Base-by-base conservation (phyloP, 2,888 invertebrate species). In the Lymantria dispar region DNA sequence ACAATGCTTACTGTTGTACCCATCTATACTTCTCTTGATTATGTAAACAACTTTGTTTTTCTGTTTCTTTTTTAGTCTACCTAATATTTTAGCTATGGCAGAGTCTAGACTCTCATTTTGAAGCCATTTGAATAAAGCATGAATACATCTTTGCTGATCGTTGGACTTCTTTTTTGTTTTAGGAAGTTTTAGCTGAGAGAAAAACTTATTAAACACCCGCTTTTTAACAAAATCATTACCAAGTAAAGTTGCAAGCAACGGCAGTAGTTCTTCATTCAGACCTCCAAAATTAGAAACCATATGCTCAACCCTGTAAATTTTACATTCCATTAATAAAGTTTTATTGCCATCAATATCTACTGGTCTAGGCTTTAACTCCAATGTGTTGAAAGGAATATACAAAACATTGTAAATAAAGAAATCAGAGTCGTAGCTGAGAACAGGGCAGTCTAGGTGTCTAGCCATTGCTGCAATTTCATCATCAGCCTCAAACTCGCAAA, bases 381-480 rank as follows among this genome's bases (percentile, higher is more conserved):
- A 73, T 22, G 94, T 94, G 31, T 93, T 91, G 60, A 96, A 94
- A 0, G 97, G 96, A 60, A 99, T 95, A 65, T 97, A 98, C 1
- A 92, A 83, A 0, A 97, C 94, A 83, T 96, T 95, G 81, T 95
- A 97, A 59, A 99, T 95, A 72, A 95, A 98, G 85, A 98, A 99
- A 85, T 99, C 99, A 0, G 98, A 98, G 83, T 99, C 99, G 65
- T 95, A 96, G 72, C 98, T 98, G 3, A 99, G 79, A 1, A 99
- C 95, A 0, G 98, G 98, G 68, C 97, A 98, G 38, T 95, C 90
- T 1, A 97, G 86, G 50, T 94, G 91, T 59, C 94, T 93, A 0
- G 98, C 96, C 62, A 98, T 81, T 0, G 95, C 94, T 0, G 98
- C 98, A 48, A 98, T 94, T 72, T 97, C 96, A 63, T 95, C 94